Base-by-base conservation (phyloP, 2,888 invertebrate species). In the Mimumesa dahlbomi region DNA sequence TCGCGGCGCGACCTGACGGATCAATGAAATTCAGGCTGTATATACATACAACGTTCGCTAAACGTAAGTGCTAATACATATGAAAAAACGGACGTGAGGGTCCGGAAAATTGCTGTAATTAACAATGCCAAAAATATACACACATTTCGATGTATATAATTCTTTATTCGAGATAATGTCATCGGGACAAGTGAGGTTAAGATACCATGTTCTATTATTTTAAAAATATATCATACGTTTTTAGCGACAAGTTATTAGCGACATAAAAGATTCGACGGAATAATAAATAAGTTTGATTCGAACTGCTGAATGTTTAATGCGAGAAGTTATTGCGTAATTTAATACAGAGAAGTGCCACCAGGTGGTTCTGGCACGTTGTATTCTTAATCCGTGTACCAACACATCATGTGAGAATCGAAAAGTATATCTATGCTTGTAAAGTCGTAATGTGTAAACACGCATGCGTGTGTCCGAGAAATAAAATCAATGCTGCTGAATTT, bases 11-110 rank as follows among this genome's bases (percentile, higher is more conserved):
- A 25, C 18, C 4, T 25, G 6, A 19, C n/a, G 36, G 46, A 70
- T 70, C 70, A 70, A 70, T 70, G 54, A 70, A n/a, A 62, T 62
- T 18, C 13, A 49, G 29, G 25, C 43, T 56, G 13, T 40, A 34
- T n/a, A n/a, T n/a, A n/a, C n/a, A n/a, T n/a, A 19, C 49, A 25
- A n/a, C 63, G 63, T 65, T 22, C 18, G 54, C 42, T 19, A 34
- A 18, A 52, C 1, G 5, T 21, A 18, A 69, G 57, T 61, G 69
- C 50, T 16, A 2, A 22, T 22, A 0, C 16, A 29, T 36, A 69
- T 49, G 14, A 22, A 29, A 22, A 22, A 25, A 13, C n/a, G 3
- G 9, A 16, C n/a, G 2, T 7, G 16, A 52, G 46, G 38, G 13
- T 40, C 46, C 6, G 25, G 11, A n/a, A n/a, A 34, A 9, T 34